Percentiles rank a stretch among this genome's conserved stretches.
These are phyloP conservation scores for Percopsis omiscomaycus DNA, from an alignment of 2,797 vertebrate genomes.

Conservation along the genomic window DNA sequence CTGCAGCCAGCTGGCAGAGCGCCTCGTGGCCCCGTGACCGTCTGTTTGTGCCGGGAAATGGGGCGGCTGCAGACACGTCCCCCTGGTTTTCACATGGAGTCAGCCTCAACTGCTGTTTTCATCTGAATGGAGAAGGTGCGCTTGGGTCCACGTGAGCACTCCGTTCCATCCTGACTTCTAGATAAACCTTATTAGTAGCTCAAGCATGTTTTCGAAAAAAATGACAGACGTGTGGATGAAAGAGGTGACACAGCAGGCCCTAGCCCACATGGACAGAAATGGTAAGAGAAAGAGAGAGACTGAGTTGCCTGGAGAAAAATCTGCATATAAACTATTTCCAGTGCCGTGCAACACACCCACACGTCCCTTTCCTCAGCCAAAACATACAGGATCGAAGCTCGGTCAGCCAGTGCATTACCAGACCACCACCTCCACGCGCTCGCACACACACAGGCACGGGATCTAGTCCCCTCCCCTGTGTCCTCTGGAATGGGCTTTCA, in stretches of 20 bases:
- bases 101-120: constrained; percentile 40
- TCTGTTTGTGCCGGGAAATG: constrained; percentile 43
- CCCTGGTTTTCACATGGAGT: constrained; percentile 44
- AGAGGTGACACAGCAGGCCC: not conserved
- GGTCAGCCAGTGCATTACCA: constrained; percentile 53
- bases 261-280: not conserved
- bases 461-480: constrained; percentile 2
- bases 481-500: constrained; percentile 49
- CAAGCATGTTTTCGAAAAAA: not conserved
- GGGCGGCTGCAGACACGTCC: constrained; percentile 35
- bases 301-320: constrained; percentile 28
- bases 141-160: constrained; percentile 6
- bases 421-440: constrained; percentile 10
- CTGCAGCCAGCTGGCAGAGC: constrained; percentile 57
- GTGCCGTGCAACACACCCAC: constrained; percentile 49
- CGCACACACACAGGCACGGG: constrained; percentile 22
- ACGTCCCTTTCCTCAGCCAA: constrained; percentile 54
- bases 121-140: constrained; percentile 14
- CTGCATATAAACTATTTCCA: constrained; percentile 47
- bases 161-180: not conserved
- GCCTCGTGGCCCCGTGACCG: constrained; percentile 60
- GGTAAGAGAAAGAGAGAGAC: constrained; percentile 5
- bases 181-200: not conserved
- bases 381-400: constrained; percentile 43
- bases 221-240: too few relatives aligned